Base-by-base conservation (phyloP, 2,888 invertebrate species). In the Pristionchus maxplancki region DNA sequence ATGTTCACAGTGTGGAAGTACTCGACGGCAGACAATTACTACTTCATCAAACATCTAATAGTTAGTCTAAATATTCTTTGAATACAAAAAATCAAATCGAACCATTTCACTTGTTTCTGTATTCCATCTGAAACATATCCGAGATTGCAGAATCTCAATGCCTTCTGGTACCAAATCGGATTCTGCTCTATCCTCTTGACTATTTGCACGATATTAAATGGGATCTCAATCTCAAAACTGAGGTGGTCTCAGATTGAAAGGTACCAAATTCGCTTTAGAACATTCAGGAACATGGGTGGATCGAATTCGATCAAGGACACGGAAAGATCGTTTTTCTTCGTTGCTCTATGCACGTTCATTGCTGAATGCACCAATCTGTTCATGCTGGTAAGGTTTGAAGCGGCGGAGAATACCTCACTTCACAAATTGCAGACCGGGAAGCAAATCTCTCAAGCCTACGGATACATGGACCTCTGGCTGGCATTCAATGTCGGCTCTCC, bases 91-190 rank as follows among this genome's bases (percentile, higher is more conserved):
- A 67, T 67, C 24, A 34, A 24, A 58, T 40, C 9, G 24, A 40
- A 15, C 31, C n/a, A 1, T 28, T 9, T 9, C 24, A 15, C 20
- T 71, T 37, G 24, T 37, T 71, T 71, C 4, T 13, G 1, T 15
- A 28, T 34, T 3, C 0, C 31, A 15, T 15, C 34, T 58, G 58
- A 58, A 58, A 58, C 58, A 1, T n/a, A 58, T 58, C 24, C 34
- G 44, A 58, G 15, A 37, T 74, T 74, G 1, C 44, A 78, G 78
- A 78, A 78, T 34, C 78, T 78, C 78, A 44, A 44, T n/a, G 78
- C 78, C 8, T 78, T 78, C 78, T 78, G 78, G 78, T 78, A 78
- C 28, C 78, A 78, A 48, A 78, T 78, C n/a, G 78, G 78, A 4
- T 78, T 44, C 28, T 78, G 78, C 44, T 31, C 44, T 48, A 24